A percentile compares a stretch with the other conserved stretches of the same genome.
These are phyloP conservation scores for Battus philenor DNA, from an alignment of 1,140 invertebrate species.

Conservation along the genomic window DNA sequence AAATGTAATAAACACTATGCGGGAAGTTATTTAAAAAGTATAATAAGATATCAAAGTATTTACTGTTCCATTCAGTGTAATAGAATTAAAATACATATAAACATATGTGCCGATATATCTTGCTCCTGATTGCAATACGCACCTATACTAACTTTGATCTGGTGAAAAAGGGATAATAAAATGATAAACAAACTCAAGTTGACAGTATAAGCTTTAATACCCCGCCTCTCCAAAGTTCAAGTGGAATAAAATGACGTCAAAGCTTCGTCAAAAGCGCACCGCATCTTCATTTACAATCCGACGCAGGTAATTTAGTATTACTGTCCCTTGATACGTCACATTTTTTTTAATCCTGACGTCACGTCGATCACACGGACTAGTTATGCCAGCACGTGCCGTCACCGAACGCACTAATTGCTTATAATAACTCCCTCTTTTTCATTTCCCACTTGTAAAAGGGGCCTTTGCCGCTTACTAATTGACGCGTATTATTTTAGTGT, in stretches of 20 bases:
- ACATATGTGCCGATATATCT: too few relatives aligned
- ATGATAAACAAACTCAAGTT: conserved; percentile 2
- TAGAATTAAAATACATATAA: too few relatives aligned
- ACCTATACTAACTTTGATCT: too few relatives aligned
- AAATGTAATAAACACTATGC: too few relatives aligned
- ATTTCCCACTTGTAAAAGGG: conserved; percentile 17
- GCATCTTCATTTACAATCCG: conserved; percentile 1
- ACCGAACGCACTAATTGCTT: conserved; percentile 42
- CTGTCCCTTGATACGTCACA: conserved; percentile 19
- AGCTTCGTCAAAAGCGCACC: conserved; percentile 4
- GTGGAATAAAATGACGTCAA: conserved; percentile 12
- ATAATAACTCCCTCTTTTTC: conserved; percentile 30
- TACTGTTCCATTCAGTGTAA: too few relatives aligned
- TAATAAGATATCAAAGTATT: too few relatives aligned
- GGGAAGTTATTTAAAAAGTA: too few relatives aligned
- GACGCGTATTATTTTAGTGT: conserved; percentile 17
- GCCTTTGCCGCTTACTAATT: conserved; percentile 26
- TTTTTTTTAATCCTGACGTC: conserved; percentile 16
- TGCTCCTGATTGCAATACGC: too few relatives aligned
- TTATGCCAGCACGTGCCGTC: conserved; percentile 38
- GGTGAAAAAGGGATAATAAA: not conserved
- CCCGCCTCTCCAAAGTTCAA: conserved; percentile 4
- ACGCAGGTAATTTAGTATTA: conserved; percentile 10
- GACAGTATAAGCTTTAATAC: conserved; percentile 10
- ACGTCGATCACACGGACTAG: conserved; percentile 40